Evolutionary conservation across 2,888 invertebrate species (phyloP).

Genomic region (Caprella mutica): DNA sequence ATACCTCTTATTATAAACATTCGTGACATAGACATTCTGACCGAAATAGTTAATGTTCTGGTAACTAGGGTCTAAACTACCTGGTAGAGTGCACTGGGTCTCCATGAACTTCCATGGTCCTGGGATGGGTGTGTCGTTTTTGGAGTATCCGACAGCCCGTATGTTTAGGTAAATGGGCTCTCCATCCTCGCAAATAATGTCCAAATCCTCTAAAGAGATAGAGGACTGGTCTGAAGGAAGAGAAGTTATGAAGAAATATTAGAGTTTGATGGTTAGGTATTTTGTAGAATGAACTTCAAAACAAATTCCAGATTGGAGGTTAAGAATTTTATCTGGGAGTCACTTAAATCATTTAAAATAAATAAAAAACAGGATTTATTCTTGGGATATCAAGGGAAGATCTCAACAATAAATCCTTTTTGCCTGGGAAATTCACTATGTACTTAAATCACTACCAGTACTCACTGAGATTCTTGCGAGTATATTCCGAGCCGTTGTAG

Average conservation of each 20-base stretch:
- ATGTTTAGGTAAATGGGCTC: neutral
- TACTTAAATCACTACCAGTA: neutral
- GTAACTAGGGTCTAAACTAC: too few species aligned
- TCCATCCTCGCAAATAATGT: neutral
- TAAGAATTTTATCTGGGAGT: neutral
- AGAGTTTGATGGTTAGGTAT: neutral
- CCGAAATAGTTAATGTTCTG: too few species aligned
- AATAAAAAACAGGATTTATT: neutral
- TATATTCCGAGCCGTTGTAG: neutral
- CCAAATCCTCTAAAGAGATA: neutral
- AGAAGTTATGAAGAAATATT: neutral
- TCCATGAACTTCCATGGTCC: slow-evolving; percentile 6
- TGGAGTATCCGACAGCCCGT: neutral
- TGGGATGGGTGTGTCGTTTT: neutral
- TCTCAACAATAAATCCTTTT: too few species aligned
- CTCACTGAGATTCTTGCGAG: neutral
- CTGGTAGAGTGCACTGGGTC: neutral
- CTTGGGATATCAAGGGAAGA: too few species aligned
- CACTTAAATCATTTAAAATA: neutral
- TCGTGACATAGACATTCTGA: too few species aligned
- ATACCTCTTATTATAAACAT: too few species aligned
- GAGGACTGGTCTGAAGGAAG: neutral
- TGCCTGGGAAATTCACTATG: neutral
- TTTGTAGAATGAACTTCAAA: neutral
- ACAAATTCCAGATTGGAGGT: neutral